Conservation (phyloP, 2,888 invertebrate species). For the Papilio elwesi region DNA sequence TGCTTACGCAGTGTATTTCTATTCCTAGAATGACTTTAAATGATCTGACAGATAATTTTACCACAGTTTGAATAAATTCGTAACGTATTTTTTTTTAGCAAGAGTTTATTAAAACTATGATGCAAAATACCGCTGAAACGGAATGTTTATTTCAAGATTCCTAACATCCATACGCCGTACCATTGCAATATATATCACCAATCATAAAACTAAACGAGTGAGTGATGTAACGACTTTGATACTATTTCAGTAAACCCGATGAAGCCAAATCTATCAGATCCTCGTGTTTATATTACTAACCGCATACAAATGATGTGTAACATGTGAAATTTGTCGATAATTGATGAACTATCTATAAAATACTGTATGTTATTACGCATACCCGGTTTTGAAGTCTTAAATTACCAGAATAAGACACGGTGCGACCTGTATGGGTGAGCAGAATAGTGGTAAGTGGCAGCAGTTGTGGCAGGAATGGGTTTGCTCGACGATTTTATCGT, state of each 20-base stretch:
- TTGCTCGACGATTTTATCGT: too few species aligned
- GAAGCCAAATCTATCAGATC: slow-evolving; percentile 12
- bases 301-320: neutral
- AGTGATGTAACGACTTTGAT: slow-evolving; percentile 22
- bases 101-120: neutral
- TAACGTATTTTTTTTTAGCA: neutral
- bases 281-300: slow-evolving; percentile 8
- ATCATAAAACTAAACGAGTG: slow-evolving; percentile 33
- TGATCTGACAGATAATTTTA: too few species aligned
- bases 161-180: neutral
- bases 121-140: slow-evolving; percentile 1
- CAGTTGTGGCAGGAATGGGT: too few species aligned
- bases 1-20: too few species aligned
- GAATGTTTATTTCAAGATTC: slow-evolving; percentile 20
- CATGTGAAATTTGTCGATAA: neutral
- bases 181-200: slow-evolving; percentile 25
- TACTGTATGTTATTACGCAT: neutral
- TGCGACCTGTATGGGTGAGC: too few species aligned
- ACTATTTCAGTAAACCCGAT: slow-evolving; percentile 25
- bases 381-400: too few species aligned
- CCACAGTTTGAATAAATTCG: too few species aligned
- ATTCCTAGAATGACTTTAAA: too few species aligned
- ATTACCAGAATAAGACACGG: too few species aligned
- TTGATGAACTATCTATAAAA: neutral
- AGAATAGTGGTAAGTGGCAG: too few species aligned